A percentile compares a stretch with the other conserved stretches of the same genome.
Evolutionary conservation across 64 coral and sea anemone genomes (phyloP).

Genomic region (Cladopsammia gracilis): DNA sequence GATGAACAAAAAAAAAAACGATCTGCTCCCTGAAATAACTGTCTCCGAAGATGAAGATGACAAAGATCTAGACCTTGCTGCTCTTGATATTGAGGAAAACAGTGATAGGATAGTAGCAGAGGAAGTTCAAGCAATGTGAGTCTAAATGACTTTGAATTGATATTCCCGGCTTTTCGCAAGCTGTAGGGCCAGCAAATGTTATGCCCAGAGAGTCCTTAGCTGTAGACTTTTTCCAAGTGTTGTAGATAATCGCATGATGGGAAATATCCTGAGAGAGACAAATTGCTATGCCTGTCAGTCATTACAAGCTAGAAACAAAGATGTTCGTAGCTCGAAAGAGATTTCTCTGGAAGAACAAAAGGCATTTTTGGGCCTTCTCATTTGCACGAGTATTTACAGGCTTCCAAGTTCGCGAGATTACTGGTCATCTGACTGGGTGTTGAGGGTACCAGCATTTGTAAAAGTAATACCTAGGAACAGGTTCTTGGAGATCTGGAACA

Average conservation of each 20-base stretch:
- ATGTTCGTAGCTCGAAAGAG: constrained; percentile 21
- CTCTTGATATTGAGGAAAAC: constrained; percentile 38
- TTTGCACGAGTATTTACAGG: constrained; percentile 38
- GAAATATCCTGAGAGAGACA: constrained; percentile 25
- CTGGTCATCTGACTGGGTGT: constrained; percentile 62
- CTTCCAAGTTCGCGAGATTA: constrained; percentile 24
- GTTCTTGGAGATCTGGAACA: constrained; percentile 24
- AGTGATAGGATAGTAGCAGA: constrained; percentile 5
- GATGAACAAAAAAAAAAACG: constrained; percentile 17
- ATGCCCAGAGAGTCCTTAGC: constrained; percentile 24
- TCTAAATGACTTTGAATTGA: constrained; percentile 20
- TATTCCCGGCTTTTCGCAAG: constrained; percentile 14
- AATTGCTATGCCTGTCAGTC: constrained; percentile 31
- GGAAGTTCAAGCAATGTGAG: constrained; percentile 1
- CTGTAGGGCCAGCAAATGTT: constrained; percentile 22
- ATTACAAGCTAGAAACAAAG: constrained; percentile 26
- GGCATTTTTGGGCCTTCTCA: constrained; percentile 46
- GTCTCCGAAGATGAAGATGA: constrained; percentile 27
- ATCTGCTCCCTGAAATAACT: not conserved
- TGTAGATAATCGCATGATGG: not conserved
- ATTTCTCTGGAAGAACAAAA: constrained; percentile 16
- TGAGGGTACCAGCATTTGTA: constrained; percentile 44
- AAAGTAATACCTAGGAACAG: constrained; percentile 31
- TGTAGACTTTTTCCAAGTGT: constrained; percentile 28
- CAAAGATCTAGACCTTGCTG: constrained; percentile 12